phyloP scores from a whole-genome alignment of 2,888 invertebrate genomes.

The Oligia strigilis region DNA sequence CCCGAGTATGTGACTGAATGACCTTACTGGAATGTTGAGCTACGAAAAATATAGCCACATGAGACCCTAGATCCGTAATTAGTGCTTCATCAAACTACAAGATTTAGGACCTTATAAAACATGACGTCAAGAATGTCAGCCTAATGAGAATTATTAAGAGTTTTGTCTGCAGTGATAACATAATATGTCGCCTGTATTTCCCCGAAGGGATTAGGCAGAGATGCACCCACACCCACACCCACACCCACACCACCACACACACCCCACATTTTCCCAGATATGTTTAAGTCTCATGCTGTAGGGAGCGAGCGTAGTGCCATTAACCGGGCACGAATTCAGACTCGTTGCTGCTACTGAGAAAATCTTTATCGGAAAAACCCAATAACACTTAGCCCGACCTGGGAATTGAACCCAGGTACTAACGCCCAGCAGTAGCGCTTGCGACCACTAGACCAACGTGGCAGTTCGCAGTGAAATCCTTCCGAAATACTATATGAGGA shows the following conservation, averaged over 20 bases:
- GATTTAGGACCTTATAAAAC: not conserved
- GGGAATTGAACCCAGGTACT: not conserved
- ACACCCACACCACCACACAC: no score
- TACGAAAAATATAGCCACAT: slow-evolving; percentile 36
- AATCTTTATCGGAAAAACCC: not conserved
- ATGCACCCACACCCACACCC: no score
- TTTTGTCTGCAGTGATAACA: not conserved
- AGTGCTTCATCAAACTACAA: not conserved
- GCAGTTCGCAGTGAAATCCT: not conserved
- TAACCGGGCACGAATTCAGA: not conserved
- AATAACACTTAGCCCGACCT: not conserved
- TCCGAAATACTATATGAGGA: not conserved
- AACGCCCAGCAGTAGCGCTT: not conserved
- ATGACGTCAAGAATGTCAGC: not conserved
- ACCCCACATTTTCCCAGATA: not conserved
- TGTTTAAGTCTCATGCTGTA: not conserved
- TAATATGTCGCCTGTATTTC: not conserved
- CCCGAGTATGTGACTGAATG: slow-evolving; percentile 64
- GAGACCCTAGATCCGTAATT: slow-evolving; percentile 28
- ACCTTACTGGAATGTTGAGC: slow-evolving; percentile 64
- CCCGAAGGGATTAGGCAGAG: not conserved
- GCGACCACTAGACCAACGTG: not conserved
- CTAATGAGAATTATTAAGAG: no score
- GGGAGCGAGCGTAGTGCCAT: not conserved
- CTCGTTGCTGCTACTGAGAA: not conserved